phyloP scores from a whole-genome alignment of 2,888 invertebrate genomes.

The Glyphotaelius pellucidus region DNA sequence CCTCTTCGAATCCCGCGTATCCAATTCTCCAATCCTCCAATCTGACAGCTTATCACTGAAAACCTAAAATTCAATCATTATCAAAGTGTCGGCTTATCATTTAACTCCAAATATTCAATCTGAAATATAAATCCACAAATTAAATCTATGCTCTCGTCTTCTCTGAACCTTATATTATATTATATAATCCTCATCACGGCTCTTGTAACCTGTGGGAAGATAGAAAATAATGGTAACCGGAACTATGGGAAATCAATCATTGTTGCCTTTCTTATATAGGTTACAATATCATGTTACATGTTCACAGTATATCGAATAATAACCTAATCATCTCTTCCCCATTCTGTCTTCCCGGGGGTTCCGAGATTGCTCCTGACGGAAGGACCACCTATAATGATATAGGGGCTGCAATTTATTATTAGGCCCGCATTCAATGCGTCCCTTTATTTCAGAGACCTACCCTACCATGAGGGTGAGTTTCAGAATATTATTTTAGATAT shows the following conservation, averaged over 20 bases:
- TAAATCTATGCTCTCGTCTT: not conserved
- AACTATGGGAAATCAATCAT: not conserved
- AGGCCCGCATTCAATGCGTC: conserved; percentile 4
- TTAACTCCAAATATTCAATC: not conserved
- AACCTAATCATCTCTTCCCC: not conserved
- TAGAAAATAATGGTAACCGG: not conserved
- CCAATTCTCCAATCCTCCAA: not conserved
- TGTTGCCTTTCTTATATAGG: not conserved
- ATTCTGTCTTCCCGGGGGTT: not conserved
- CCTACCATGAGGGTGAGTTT: not conserved
- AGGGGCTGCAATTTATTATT: not conserved
- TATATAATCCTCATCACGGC: too few relatives aligned
- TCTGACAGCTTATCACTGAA: not conserved
- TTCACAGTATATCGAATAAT: not conserved
- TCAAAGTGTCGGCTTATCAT: not conserved
- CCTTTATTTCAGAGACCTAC: not conserved
- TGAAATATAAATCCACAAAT: too few relatives aligned
- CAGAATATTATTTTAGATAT: not conserved
- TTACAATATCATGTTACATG: not conserved
- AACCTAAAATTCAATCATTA: too few relatives aligned
- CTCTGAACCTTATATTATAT: not conserved
- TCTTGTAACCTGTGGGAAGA: not conserved
- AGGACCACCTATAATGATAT: not conserved
- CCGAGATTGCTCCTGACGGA: not conserved
- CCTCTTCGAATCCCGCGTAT: too few relatives aligned